Percentiles rank a stretch among this genome's conserved stretches.
phyloP scores from a whole-genome alignment of 2,888 invertebrate species.

The Apoderus coryli region DNA sequence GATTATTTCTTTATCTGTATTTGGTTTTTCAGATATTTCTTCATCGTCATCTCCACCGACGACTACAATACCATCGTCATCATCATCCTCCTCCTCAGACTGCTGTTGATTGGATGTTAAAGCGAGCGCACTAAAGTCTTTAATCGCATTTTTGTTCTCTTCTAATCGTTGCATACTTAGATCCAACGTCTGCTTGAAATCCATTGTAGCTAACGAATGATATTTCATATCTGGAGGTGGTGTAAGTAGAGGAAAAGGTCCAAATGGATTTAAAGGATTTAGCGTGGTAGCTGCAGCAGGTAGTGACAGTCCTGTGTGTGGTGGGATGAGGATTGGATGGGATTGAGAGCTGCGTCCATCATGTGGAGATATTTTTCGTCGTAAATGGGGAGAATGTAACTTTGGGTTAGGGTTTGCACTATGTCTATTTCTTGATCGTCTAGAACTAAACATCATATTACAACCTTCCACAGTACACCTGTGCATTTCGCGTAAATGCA shows the following conservation, averaged over 20 bases:
- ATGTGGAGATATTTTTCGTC: conserved; percentile 87
- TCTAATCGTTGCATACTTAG: conserved; percentile 37
- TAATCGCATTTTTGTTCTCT: conserved; percentile 29
- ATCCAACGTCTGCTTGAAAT: conserved; percentile 50
- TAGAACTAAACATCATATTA: conserved; percentile 98
- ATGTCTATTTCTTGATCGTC: conserved; percentile 89
- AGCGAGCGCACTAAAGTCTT: conserved; percentile 24
- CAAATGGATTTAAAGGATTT: conserved; percentile 60
- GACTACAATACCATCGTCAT: conserved; percentile 67
- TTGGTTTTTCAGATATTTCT: conserved; percentile 19
- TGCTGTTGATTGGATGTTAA: conserved; percentile 23
- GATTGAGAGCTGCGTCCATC: conserved; percentile 83
- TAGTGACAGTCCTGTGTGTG: conserved; percentile 49
- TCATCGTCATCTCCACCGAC: conserved; percentile 45
- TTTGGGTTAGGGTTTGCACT: conserved; percentile 98
- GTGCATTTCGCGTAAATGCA: conserved; percentile 98
- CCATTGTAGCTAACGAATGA: conserved; percentile 42
- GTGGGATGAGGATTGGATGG: conserved; percentile 65
- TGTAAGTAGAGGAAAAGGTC: conserved; percentile 63
- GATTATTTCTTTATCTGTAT: neutral
- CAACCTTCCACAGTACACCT: conserved; percentile 98
- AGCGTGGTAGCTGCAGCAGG: conserved; percentile 43
- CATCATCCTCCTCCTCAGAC: conserved; percentile 43
- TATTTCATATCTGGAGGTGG: conserved; percentile 52
- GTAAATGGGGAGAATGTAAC: conserved; percentile 85